Conservation (phyloP, 2,888 invertebrate genomes). For the Drosophila meridiana region DNA sequence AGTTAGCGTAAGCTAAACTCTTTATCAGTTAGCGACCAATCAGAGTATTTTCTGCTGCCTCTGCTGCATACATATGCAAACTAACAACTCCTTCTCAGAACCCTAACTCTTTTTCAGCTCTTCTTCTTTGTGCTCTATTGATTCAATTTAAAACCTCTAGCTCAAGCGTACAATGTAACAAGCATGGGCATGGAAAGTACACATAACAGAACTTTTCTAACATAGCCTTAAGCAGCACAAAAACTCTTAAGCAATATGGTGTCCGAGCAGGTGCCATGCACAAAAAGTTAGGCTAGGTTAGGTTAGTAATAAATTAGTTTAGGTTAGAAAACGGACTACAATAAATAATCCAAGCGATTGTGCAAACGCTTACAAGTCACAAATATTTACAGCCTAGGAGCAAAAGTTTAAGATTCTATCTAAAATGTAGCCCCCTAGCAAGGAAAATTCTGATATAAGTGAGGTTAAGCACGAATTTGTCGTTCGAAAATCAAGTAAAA, state of each 20-base stretch:
- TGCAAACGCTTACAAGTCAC: background rate
- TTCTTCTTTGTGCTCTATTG: too few species aligned
- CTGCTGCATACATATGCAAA: too few species aligned
- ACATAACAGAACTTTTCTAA: background rate
- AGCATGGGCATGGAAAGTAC: too few species aligned
- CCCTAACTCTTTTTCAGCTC: too few species aligned
- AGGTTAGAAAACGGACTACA: background rate
- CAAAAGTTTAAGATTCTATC: background rate
- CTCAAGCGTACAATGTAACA: too few species aligned
- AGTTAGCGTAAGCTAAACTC: too few species aligned
- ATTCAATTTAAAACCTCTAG: too few species aligned
- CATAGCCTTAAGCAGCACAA: background rate
- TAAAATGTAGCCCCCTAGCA: background rate
- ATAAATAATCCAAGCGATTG: background rate
- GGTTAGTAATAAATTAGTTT: background rate
- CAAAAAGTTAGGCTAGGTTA: slow-evolving; percentile 2
- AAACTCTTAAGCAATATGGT: background rate
- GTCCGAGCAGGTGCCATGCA: background rate
- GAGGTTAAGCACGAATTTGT: slow-evolving; percentile 11
- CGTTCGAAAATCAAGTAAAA: slow-evolving; percentile 5
- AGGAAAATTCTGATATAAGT: background rate
- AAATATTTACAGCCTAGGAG: background rate
- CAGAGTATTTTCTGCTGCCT: too few species aligned
- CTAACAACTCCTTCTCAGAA: too few species aligned
- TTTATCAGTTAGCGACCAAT: too few species aligned